phyloP scores from a whole-genome alignment of 2,888 invertebrate species.

The Pollenia griseotomentosa region DNA sequence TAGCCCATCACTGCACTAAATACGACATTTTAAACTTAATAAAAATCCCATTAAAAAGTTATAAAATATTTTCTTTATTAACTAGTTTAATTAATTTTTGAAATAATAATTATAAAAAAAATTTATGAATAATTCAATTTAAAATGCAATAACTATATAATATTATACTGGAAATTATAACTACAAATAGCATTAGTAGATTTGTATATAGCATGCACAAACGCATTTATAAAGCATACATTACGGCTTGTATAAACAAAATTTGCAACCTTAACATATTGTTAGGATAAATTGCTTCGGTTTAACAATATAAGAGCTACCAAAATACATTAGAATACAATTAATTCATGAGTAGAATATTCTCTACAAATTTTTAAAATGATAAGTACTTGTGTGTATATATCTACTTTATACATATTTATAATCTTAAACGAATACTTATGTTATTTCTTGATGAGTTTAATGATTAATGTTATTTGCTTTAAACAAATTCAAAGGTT shows the following conservation, averaged over 20 bases:
- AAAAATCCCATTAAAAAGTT: no score
- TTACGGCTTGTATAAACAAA: background rate
- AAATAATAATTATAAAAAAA: background rate
- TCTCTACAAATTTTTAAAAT: background rate
- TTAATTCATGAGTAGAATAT: background rate
- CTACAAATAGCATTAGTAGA: slow-evolving; percentile 5
- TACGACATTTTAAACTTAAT: no score
- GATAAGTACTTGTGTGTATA: background rate
- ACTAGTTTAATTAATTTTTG: no score
- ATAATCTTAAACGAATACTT: background rate
- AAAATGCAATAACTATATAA: background rate
- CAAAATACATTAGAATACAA: background rate
- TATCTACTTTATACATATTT: no score
- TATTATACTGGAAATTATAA: background rate
- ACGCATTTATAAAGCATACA: slow-evolving; percentile 2
- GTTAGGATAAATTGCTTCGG: no score
- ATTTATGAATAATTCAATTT: slow-evolving; percentile 11
- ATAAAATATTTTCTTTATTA: no score
- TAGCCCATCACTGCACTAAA: no score
- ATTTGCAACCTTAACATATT: background rate
- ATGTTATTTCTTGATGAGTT: background rate
- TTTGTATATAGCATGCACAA: background rate
- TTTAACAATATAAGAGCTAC: background rate
- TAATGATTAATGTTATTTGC: background rate
- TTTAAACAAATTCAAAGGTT: no score